phyloP scores from a whole-genome alignment of 2,888 invertebrate genomes.

The Drosophila nigricruria region DNA sequence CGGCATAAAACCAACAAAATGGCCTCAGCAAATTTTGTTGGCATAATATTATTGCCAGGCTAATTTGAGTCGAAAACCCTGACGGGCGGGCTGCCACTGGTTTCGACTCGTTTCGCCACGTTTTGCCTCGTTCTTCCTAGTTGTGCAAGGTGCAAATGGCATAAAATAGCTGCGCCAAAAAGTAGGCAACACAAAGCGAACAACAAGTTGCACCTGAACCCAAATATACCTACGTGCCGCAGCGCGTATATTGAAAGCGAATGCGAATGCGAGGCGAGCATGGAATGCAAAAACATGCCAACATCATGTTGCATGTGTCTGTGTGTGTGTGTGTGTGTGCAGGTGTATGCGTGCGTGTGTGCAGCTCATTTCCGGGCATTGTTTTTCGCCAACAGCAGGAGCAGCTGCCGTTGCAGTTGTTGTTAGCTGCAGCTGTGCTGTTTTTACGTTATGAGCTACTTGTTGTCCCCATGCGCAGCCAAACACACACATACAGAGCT shows the following conservation, averaged over 20 bases:
- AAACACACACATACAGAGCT: slow-evolving; percentile 18
- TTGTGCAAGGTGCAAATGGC: slow-evolving; percentile 77
- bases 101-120: neutral
- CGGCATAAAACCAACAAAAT: slow-evolving; percentile 44
- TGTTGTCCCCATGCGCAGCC: slow-evolving; percentile 65
- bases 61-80: slow-evolving; percentile 44
- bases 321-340: neutral
- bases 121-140: slow-evolving; percentile 6
- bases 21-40: slow-evolving; percentile 36
- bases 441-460: slow-evolving; percentile 78
- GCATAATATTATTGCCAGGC: slow-evolving; percentile 61
- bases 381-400: slow-evolving; percentile 59
- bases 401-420: slow-evolving; percentile 32
- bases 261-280: slow-evolving; percentile 36
- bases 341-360: slow-evolving; percentile 55
- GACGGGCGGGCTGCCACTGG: neutral
- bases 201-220: slow-evolving; percentile 44
- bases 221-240: slow-evolving; percentile 42
- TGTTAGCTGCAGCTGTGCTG: slow-evolving; percentile 54
- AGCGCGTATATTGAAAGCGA: slow-evolving; percentile 33
- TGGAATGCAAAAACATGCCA: slow-evolving; percentile 50
- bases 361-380: slow-evolving; percentile 79
- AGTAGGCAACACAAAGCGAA: slow-evolving; percentile 53
- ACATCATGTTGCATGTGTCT: slow-evolving; percentile 37
- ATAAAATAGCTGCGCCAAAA: slow-evolving; percentile 62